Evolutionary conservation across 2,113 vertebrate species (phyloP).

Genomic region (Calonectris borealis): DNA sequence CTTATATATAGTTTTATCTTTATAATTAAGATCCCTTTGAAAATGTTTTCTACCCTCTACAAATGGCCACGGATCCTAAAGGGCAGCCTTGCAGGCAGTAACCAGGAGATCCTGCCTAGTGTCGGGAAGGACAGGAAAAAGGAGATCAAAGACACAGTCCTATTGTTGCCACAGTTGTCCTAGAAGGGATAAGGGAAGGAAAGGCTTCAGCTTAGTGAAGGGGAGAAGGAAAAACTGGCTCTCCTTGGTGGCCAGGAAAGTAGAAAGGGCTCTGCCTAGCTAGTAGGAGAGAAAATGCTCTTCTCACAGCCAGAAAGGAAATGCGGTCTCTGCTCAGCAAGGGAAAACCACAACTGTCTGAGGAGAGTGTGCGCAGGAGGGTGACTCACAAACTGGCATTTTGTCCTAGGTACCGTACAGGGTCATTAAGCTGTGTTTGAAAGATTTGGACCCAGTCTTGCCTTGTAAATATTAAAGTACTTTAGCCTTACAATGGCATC

Average conservation of each 20-base stretch:
- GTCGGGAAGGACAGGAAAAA: neutral
- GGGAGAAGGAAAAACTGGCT: neutral
- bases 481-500: neutral
- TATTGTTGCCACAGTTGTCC: neutral
- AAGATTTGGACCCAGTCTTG: neutral
- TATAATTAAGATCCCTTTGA: neutral
- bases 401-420: neutral
- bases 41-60: neutral
- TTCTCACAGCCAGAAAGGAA: neutral
- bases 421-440: neutral
- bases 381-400: neutral
- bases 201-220: neutral
- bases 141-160: neutral
- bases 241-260: neutral
- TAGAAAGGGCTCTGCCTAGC: neutral
- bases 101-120: neutral
- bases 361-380: rapidly evolving
- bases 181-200: neutral
- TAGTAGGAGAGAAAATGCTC: neutral
- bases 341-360: neutral
- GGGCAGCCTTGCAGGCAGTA: neutral
- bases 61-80: neutral
- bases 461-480: neutral
- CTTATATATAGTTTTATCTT: neutral
- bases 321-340: neutral